A percentile compares a stretch with the other conserved stretches of the same genome.
These are phyloP conservation scores for Aramus guarauna DNA, from an alignment of 2,113 vertebrate species.

Conservation along the genomic window DNA sequence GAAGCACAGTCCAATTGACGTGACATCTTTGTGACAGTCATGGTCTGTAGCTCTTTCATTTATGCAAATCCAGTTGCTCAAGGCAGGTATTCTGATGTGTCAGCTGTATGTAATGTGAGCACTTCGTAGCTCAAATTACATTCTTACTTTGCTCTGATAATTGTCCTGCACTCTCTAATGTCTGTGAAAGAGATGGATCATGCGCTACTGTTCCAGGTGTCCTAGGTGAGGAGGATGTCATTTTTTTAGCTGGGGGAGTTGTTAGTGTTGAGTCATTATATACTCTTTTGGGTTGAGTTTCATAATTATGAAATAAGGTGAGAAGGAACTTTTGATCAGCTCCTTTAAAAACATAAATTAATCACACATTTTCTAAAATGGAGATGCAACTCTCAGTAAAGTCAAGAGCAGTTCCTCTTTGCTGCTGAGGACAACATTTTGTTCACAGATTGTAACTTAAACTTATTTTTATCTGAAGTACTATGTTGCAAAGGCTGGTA, in stretches of 20 bases:
- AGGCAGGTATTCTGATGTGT: constrained; percentile 28
- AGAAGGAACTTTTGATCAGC: background rate
- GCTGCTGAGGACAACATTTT: constrained; percentile 26
- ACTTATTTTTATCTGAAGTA: constrained; percentile 60
- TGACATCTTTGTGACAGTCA: constrained; percentile 11
- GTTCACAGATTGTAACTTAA: constrained; percentile 48
- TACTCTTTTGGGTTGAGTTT: background rate
- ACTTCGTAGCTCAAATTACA: background rate
- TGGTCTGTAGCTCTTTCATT: constrained; percentile 18
- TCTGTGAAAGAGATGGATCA: background rate
- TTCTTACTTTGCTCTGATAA: background rate
- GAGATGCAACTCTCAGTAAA: background rate
- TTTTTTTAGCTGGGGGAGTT: background rate
- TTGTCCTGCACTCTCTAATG: background rate
- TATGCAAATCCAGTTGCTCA: constrained; percentile 13
- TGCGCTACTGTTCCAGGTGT: background rate
- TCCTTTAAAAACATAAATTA: background rate
- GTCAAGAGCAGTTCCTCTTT: constrained; percentile 1
- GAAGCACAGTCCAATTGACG: background rate
- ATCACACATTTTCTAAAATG: background rate
- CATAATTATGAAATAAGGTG: background rate
- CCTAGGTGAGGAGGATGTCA: background rate
- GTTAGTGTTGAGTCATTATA: background rate
- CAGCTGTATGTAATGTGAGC: background rate
- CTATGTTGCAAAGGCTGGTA: constrained; percentile 34